phyloP scores from a whole-genome alignment of 2,113 vertebrate species.

The Thamnaconus septentrionalis region DNA sequence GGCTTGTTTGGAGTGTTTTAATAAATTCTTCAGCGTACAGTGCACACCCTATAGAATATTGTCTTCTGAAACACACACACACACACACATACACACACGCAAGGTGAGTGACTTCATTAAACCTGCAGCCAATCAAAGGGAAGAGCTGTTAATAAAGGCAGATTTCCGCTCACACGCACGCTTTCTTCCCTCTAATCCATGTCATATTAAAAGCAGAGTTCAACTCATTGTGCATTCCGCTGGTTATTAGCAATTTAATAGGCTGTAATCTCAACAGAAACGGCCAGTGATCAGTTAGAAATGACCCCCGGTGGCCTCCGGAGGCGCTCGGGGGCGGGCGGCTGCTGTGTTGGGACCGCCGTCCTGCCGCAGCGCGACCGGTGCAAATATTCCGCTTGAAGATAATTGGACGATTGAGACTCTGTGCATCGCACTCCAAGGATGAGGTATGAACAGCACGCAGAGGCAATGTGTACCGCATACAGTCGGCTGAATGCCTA shows the following conservation, averaged over 20 bases:
- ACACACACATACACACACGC: too few species aligned
- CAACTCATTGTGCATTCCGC: neutral
- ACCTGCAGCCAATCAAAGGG: too few species aligned
- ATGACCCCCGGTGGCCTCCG: too few species aligned
- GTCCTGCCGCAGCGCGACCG: too few species aligned
- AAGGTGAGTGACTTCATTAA: too few species aligned
- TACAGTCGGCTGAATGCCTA: neutral
- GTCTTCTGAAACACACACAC: too few species aligned
- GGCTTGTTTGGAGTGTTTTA: too few species aligned
- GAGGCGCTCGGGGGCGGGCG: too few species aligned
- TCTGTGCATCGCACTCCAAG: neutral
- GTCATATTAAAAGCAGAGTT: slow-evolving; percentile 3
- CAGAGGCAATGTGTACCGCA: neutral
- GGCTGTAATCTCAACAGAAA: neutral
- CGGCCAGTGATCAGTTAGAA: neutral
- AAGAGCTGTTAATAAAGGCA: too few species aligned
- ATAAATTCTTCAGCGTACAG: too few species aligned
- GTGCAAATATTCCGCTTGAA: slow-evolving; percentile 3
- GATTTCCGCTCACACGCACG: neutral
- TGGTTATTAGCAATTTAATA: neutral
- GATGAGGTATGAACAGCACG: neutral
- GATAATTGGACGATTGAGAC: neutral
- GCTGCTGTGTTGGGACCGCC: too few species aligned
- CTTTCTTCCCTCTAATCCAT: neutral
- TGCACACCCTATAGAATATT: too few species aligned